Conservation (phyloP, 2,888 invertebrate species). For the Bellardia pandia region DNA sequence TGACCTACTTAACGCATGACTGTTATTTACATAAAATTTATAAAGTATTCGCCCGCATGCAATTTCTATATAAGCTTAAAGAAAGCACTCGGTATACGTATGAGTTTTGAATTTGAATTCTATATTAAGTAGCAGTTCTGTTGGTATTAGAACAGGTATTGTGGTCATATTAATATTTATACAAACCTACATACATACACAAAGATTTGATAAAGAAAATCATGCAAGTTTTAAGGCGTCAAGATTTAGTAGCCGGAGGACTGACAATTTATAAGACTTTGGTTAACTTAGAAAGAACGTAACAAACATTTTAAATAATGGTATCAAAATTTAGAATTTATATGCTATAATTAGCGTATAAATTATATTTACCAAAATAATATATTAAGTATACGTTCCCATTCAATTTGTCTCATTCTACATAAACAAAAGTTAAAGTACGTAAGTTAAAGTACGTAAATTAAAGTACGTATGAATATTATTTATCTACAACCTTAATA, state of each 20-base stretch:
- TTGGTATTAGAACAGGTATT: not conserved
- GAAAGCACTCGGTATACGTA: not conserved
- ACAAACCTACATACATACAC: no score
- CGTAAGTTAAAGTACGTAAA: no score
- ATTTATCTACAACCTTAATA: not conserved
- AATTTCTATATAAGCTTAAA: not conserved
- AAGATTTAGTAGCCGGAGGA: no score
- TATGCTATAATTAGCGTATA: no score
- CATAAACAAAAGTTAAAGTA: not conserved
- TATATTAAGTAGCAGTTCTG: not conserved
- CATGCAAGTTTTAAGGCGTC: no score
- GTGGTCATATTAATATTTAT: not conserved
- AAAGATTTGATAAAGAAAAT: no score
- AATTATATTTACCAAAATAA: not conserved
- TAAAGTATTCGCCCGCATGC: slow-evolving; percentile 31
- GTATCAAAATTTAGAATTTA: not conserved
- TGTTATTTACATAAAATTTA: slow-evolving; percentile 5
- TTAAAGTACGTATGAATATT: not conserved
- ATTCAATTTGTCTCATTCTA: not conserved
- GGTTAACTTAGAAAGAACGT: no score
- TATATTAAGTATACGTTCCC: not conserved
- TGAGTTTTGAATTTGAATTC: not conserved
- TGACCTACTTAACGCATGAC: not conserved
- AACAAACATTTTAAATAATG: no score
- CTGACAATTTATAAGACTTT: no score